A percentile compares a stretch with the other conserved stretches of the same genome.
Conservation (phyloP, 2,797 vertebrate species). For the Leptoclinus maculatus region DNA sequence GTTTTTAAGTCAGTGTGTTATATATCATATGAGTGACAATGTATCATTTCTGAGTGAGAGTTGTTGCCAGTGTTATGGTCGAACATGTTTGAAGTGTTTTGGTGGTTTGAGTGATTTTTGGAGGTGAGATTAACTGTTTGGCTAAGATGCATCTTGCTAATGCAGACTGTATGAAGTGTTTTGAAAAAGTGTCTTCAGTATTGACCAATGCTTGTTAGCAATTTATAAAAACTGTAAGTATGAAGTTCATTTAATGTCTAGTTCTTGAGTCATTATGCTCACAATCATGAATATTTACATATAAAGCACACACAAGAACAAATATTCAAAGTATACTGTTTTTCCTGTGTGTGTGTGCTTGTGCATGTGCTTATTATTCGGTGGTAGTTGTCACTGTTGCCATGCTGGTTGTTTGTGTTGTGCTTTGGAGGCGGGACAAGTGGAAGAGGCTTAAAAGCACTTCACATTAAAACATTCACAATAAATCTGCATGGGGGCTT, state of each 20-base stretch:
- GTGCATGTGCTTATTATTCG: not conserved
- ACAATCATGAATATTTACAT: not conserved
- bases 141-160: too few species aligned
- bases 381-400: conserved; percentile 1
- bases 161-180: too few species aligned
- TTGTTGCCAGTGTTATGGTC: too few species aligned
- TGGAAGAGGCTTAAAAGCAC: conserved; percentile 20
- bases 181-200: too few species aligned
- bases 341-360: not conserved
- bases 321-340: not conserved
- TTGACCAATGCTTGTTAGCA: too few species aligned
- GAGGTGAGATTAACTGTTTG: too few species aligned
- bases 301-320: not conserved
- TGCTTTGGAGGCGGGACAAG: conserved; percentile 28
- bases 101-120: too few species aligned
- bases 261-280: not conserved
- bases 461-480: conserved; percentile 22
- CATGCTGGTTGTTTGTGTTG: conserved; percentile 20
- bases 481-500: not conserved
- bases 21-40: too few species aligned
- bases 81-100: too few species aligned
- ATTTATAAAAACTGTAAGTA: not conserved
- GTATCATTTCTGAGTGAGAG: too few species aligned
- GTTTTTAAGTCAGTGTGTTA: too few species aligned
- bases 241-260: not conserved